Evolutionary conservation across 2,113 vertebrate genomes (phyloP), one percentile per base, ranked within the genome.

Genomic region (Alethe castanea): DNA sequence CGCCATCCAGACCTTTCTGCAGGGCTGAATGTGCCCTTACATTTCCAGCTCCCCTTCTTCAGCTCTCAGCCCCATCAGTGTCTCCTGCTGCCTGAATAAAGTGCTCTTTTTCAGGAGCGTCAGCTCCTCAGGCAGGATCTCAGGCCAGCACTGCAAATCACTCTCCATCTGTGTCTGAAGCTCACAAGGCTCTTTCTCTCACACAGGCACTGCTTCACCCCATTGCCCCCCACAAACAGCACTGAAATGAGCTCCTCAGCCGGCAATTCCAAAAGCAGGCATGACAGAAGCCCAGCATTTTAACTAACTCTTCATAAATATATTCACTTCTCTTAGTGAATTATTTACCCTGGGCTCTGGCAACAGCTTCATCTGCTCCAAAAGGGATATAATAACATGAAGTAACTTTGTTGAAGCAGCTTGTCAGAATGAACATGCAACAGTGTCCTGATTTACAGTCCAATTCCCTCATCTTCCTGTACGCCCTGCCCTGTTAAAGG

Each of bases 271-370:
- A 83, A 89, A 93, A 96, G 95, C 56, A 79, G 82, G 81, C 56
- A 80, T 70, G 84, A 89, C 81, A 96, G 96, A 90, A 87, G 81
- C 69, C 87, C 38, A 80, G 81, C 76, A 36, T 73, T 93, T 92
- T 92, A 93, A 81, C 84, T 66, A 81, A 83, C 89, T 89, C 90
- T 90, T 78, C n/a, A 91, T 94, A 86, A 95, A 92, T 72, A 94
- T 92, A 89, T 82, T 72, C 89, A 92, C 59, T 45, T 61, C 83
- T 57, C 28, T 11, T 66, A 80, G 64, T 90, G 62, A 87, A 93
- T 94, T 93, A 94, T 96, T 96, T 73, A 94, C 88, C 81, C 85
- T n/a, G 53, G 70, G 71, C 92, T 86, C 64, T 25, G 73, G 76
- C 79, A 92, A 87, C 77, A 80, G 70, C 40, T 65, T 67, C 85